A percentile compares a stretch with the other conserved stretches of the same genome.
Evolutionary conservation across 2,888 invertebrate genomes (phyloP).

Genomic region (Tetranychus truncatus): DNA sequence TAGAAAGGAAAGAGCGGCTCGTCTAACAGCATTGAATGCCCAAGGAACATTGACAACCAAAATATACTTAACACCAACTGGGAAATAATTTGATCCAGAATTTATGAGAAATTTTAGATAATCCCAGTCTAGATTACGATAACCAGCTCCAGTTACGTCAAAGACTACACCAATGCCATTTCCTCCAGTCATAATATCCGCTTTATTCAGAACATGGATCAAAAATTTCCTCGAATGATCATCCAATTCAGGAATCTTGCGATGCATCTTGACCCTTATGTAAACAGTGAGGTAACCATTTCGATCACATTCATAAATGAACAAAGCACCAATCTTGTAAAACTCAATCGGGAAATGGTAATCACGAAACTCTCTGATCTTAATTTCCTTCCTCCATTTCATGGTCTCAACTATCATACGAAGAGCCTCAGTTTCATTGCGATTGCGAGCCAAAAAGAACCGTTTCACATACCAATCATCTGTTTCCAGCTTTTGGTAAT

Average conservation of each 20-base stretch:
- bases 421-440: too few species aligned
- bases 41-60: slow-evolving; percentile 21
- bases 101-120: slow-evolving; percentile 1
- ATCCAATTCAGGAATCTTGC: slow-evolving; percentile 17
- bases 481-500: too few species aligned
- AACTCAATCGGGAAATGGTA: slow-evolving; percentile 22
- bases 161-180: slow-evolving; percentile 15
- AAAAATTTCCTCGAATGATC: slow-evolving; percentile 15
- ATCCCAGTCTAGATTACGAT: slow-evolving; percentile 18
- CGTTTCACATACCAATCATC: too few species aligned
- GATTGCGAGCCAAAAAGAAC: too few species aligned
- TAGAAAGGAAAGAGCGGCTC: slow-evolving; percentile 14
- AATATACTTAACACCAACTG: slow-evolving; percentile 19
- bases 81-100: slow-evolving; percentile 10
- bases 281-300: slow-evolving; percentile 28
- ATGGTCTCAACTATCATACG: too few species aligned
- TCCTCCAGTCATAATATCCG: slow-evolving; percentile 17
- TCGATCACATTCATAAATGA: slow-evolving; percentile 31
- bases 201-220: slow-evolving; percentile 13
- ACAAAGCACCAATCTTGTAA: slow-evolving; percentile 31
- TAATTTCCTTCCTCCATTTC: too few species aligned
- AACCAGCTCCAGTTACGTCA: slow-evolving; percentile 20
- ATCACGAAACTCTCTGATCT: too few species aligned
- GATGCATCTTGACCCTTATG: slow-evolving; percentile 16
- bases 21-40: slow-evolving; percentile 20